phyloP scores from a whole-genome alignment of 2,113 vertebrate genomes.

The Pholis gunnellus region DNA sequence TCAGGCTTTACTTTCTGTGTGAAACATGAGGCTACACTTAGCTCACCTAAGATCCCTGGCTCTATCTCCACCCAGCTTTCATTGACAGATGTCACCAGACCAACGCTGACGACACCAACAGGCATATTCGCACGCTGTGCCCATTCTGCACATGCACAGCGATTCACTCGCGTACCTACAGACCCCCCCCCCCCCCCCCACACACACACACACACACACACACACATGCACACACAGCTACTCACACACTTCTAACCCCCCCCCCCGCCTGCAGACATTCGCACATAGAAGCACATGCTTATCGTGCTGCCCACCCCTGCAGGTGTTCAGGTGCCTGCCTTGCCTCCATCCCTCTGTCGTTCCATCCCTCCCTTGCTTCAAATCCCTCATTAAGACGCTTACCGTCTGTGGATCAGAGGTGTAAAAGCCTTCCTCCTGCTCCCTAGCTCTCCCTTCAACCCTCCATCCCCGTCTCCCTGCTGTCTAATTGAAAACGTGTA shows the following conservation, averaged over 20 bases:
- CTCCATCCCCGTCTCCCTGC: slow-evolving; percentile 69
- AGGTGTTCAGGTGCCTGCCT: slow-evolving; percentile 77
- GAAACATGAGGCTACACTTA: slow-evolving; percentile 27
- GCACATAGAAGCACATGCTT: slow-evolving; percentile 72
- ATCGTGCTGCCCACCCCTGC: slow-evolving; percentile 74
- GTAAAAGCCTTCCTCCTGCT: slow-evolving; percentile 76
- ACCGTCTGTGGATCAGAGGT: slow-evolving; percentile 77
- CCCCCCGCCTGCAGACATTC: slow-evolving; percentile 54
- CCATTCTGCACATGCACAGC: slow-evolving; percentile 14
- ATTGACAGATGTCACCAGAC: slow-evolving; percentile 52
- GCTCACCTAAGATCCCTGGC: slow-evolving; percentile 31
- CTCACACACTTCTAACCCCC: slow-evolving; percentile 37
- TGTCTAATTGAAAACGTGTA: slow-evolving; percentile 82
- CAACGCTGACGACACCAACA: slow-evolving; percentile 50
- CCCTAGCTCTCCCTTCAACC: slow-evolving; percentile 51
- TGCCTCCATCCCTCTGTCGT: slow-evolving; percentile 59
- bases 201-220: slow-evolving; percentile 31
- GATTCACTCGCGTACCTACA: slow-evolving; percentile 44
- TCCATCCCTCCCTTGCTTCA: slow-evolving; percentile 62
- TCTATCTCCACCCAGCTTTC: slow-evolving; percentile 29
- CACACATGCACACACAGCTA: slow-evolving; percentile 14
- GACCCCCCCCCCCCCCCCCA: no score
- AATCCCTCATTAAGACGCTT: slow-evolving; percentile 78
- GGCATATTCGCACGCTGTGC: slow-evolving; percentile 33
- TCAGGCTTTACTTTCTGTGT: slow-evolving; percentile 37